These are phyloP conservation scores for Grammomys dolichurus DNA, from an alignment of 2,113 vertebrate species.

Conservation along the genomic window DNA sequence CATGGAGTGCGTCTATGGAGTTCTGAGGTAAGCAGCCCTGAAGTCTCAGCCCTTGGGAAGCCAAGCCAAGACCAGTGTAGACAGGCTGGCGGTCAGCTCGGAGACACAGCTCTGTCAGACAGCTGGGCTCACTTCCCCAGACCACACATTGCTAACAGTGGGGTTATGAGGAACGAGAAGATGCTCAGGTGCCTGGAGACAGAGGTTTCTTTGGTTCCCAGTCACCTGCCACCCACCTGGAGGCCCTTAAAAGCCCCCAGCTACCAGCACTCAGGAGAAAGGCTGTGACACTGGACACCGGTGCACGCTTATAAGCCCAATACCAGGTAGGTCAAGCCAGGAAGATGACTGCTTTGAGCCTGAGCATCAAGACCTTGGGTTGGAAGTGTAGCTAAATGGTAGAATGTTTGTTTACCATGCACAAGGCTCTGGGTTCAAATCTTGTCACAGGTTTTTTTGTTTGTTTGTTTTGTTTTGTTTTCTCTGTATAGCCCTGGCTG, in stretches of 20 bases:
- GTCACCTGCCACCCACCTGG: not conserved
- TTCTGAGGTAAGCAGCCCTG: rapidly evolving
- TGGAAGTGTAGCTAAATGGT: not conserved
- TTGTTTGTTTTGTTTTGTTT: too few species aligned
- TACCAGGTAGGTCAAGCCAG: not conserved
- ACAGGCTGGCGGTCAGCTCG: not conserved
- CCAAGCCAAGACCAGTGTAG: not conserved
- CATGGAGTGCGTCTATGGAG: not conserved
- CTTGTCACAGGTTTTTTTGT: not conserved
- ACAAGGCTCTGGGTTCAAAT: not conserved
- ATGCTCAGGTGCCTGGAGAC: not conserved
- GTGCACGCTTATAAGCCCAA: not conserved
- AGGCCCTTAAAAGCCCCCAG: not conserved
- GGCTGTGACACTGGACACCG: too few species aligned
- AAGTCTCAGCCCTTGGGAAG: not conserved
- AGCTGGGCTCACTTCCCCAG: rapidly evolving
- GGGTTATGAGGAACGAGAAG: not conserved
- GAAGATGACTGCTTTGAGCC: not conserved
- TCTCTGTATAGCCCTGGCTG: too few species aligned
- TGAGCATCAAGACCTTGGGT: not conserved
- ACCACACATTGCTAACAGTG: not conserved
- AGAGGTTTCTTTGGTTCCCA: not conserved
- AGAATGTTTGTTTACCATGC: not conserved
- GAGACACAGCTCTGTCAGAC: not conserved
- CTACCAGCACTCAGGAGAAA: not conserved